Percentiles rank a stretch among this genome's conserved stretches.
These are phyloP conservation scores for Acrossocheilus fasciatus DNA, from an alignment of 2,797 vertebrate species.

Conservation along the genomic window DNA sequence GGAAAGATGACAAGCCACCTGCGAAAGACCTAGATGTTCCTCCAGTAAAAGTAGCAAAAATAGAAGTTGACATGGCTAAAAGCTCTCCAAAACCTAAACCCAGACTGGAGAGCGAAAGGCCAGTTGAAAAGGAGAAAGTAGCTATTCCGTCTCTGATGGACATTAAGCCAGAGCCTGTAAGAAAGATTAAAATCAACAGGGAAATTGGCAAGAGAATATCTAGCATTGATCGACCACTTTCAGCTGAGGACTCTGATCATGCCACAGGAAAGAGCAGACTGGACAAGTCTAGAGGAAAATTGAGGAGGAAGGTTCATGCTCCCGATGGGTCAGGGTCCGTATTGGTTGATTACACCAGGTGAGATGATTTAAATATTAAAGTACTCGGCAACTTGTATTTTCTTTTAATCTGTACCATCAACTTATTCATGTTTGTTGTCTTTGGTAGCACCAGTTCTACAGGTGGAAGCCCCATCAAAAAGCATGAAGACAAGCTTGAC, in stretches of 20 bases:
- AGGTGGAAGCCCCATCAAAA: slow-evolving; percentile 84
- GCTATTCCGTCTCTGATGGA: slow-evolving; percentile 75
- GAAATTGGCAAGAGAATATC: slow-evolving; percentile 86
- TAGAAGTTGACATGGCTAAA: slow-evolving; percentile 75
- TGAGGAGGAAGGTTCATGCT: slow-evolving; percentile 75
- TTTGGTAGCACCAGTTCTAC: slow-evolving; percentile 82
- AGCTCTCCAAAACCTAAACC: slow-evolving; percentile 77
- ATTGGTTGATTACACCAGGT: slow-evolving; percentile 88
- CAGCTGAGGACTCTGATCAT: slow-evolving; percentile 75
- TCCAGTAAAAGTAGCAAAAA: slow-evolving; percentile 73
- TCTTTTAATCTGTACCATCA: slow-evolving; percentile 15
- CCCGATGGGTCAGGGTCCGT: slow-evolving; percentile 72
- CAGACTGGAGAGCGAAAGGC: slow-evolving; percentile 74
- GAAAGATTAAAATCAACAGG: slow-evolving; percentile 95
- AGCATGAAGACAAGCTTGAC: slow-evolving; percentile 80
- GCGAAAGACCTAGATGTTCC: slow-evolving; percentile 77
- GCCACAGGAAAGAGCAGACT: slow-evolving; percentile 77
- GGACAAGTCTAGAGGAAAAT: slow-evolving; percentile 79
- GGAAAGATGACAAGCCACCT: slow-evolving; percentile 81
- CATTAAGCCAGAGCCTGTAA: slow-evolving; percentile 83
- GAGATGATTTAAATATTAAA: slow-evolving; percentile 39
- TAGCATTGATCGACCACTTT: slow-evolving; percentile 68
- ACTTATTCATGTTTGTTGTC: slow-evolving; percentile 25
- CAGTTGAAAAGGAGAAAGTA: slow-evolving; percentile 70
- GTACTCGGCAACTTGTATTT: not conserved